Evolutionary conservation across 2,888 invertebrate genomes (phyloP).

Genomic region (Drosophila differens): DNA sequence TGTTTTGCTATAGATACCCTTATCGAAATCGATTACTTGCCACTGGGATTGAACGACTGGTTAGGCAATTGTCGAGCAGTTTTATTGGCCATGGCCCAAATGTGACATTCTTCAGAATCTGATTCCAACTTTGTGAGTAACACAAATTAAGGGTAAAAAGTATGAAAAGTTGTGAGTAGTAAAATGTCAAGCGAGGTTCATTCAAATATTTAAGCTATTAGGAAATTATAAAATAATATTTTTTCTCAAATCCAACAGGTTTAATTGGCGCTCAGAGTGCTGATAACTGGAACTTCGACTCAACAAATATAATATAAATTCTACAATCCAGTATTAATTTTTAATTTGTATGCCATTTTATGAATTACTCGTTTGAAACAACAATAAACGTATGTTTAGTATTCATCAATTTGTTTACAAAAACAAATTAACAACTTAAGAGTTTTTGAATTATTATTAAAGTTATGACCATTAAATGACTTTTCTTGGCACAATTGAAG

Average conservation of each 20-base stretch:
- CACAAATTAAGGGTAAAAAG: neutral
- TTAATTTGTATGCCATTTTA: neutral
- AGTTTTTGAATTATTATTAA: neutral
- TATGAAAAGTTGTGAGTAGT: neutral
- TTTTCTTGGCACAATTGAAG: neutral
- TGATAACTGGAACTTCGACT: neutral
- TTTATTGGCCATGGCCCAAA: neutral
- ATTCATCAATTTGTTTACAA: too few species aligned
- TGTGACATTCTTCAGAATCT: neutral
- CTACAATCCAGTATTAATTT: neutral
- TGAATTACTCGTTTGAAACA: neutral
- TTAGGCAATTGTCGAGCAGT: neutral
- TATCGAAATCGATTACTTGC: neutral
- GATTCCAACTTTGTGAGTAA: neutral
- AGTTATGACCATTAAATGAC: neutral
- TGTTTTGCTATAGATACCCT: constrained; percentile 18
- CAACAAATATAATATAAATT: neutral
- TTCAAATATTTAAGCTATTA: neutral
- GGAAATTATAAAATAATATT: neutral
- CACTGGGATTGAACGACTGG: constrained; percentile 1
- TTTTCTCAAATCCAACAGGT: neutral
- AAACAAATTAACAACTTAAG: too few species aligned
- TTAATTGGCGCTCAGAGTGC: neutral
- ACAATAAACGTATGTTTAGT: neutral
- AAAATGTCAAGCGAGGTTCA: neutral